A percentile compares a stretch with the other conserved stretches of the same genome.
These are phyloP conservation scores for Chaitophorus viminalis DNA, from an alignment of 2,888 invertebrate species.

Conservation along the genomic window DNA sequence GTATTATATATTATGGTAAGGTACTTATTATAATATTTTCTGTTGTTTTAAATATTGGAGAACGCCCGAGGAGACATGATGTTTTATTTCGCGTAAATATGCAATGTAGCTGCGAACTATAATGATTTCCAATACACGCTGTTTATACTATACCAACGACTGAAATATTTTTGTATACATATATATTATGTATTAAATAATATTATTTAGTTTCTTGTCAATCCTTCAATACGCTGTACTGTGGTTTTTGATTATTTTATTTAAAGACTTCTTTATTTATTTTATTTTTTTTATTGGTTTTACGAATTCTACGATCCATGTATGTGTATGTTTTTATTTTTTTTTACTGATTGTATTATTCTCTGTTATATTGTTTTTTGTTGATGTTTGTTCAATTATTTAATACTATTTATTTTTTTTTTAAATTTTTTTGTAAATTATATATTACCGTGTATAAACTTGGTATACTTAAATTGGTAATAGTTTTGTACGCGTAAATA, in stretches of 20 bases:
- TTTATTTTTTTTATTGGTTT: not conserved
- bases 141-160: constrained; percentile 1
- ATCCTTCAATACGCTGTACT: not conserved
- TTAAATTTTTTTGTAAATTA: not conserved
- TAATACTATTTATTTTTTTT: constrained; percentile 12
- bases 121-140: not conserved
- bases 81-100: not conserved
- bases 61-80: not conserved
- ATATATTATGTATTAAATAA: not conserved
- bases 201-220: constrained; percentile 13
- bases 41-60: not conserved
- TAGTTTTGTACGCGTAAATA: constrained; percentile 14
- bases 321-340: not conserved
- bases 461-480: constrained; percentile 20
- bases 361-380: constrained; percentile 43
- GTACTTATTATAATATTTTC: not conserved
- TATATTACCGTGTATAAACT: constrained; percentile 16
- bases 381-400: constrained; percentile 46
- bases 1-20: not conserved
- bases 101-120: not conserved
- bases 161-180: constrained; percentile 36
- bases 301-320: not conserved
- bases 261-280: not conserved
- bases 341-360: not conserved
- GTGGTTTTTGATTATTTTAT: not conserved